Base-by-base conservation (phyloP, 2,888 invertebrate species). In the Synergus gifuensis region DNA sequence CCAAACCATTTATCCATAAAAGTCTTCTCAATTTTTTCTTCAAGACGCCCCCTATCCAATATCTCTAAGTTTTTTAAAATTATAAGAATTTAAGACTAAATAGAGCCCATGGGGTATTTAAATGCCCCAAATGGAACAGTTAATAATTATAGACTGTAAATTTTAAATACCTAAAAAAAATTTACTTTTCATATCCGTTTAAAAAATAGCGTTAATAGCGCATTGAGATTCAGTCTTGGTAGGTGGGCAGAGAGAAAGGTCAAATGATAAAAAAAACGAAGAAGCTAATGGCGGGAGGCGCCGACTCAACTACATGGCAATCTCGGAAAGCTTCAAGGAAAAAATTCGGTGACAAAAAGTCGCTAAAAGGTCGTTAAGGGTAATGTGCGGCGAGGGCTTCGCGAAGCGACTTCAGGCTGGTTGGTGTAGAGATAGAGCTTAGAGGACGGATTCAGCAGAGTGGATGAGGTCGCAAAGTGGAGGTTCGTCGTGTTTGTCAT, bases 341-440 rank as follows among this genome's bases (percentile, higher is more conserved):
- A 44, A 77, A 79, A 58, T 76, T 42, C 16, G 40, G 11, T 42
- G 66, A 77, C 81, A 79, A 79, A 86, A 86, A 84, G 83, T 83
- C 81, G 85, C 86, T 87, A 85, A 88, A 88, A 87, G 87, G 85
- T 88, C 88, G 87, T 88, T 88, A 87, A 87, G 86, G 87, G 86
- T 88, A 87, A 87, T 87, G 87, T 82, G 85, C 82, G 83, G 62
- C 54, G 76, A 80, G 80, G 62, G 36, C 44, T 67, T 46, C 2
- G 46, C 46, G 46, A 46, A 40, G 40, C 9, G n/a, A 42, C 64
- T 40, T 42, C 4, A 22, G 12, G 42, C 66, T 44, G 8, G 18
- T 1, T 18, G 18, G 42, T 4, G 40, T 18, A 16, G 18, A 14
- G 9, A 42, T 22, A 22, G 12, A 60, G 66, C n/a, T n/a, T 18